phyloP scores from a whole-genome alignment of 2,797 vertebrate genomes.

The Oreonectes daqikongensis region DNA sequence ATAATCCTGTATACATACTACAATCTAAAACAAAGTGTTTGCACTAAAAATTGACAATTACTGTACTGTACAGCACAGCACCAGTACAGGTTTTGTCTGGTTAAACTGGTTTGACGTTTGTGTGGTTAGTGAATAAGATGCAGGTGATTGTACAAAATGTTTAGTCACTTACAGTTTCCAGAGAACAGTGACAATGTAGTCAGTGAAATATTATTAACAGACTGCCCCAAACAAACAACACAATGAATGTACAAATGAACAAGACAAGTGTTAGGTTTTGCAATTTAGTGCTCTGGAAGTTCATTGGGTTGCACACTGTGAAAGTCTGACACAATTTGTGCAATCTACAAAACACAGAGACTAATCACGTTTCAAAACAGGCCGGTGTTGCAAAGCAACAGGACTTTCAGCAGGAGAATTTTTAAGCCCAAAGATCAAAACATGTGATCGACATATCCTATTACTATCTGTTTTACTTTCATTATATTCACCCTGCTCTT shows the following conservation, averaged over 20 bases:
- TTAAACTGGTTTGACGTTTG: background rate
- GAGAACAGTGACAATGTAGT: background rate
- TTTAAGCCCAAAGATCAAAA: constrained; percentile 15
- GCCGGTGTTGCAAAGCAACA: constrained; percentile 3
- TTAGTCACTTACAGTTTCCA: background rate
- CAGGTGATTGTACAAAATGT: background rate
- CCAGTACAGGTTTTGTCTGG: background rate
- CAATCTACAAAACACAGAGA: constrained; percentile 14
- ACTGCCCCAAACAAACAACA: constrained; percentile 18
- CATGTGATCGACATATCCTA: constrained; percentile 19
- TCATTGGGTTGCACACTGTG: background rate
- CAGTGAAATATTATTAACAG: background rate
- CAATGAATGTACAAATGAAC: background rate
- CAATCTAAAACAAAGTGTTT: background rate
- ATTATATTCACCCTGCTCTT: constrained; percentile 1
- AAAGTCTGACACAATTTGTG: constrained; percentile 16
- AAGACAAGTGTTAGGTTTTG: background rate
- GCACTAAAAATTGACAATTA: background rate
- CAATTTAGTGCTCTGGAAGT: background rate
- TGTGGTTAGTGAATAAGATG: no score
- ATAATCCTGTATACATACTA: no score
- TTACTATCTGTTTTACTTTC: constrained; percentile 15
- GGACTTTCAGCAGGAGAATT: background rate
- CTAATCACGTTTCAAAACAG: background rate
- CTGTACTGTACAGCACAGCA: background rate